A percentile compares a stretch with the other conserved stretches of the same genome.
Conservation (phyloP, 2,888 invertebrate genomes). For the Xylota segnis region DNA sequence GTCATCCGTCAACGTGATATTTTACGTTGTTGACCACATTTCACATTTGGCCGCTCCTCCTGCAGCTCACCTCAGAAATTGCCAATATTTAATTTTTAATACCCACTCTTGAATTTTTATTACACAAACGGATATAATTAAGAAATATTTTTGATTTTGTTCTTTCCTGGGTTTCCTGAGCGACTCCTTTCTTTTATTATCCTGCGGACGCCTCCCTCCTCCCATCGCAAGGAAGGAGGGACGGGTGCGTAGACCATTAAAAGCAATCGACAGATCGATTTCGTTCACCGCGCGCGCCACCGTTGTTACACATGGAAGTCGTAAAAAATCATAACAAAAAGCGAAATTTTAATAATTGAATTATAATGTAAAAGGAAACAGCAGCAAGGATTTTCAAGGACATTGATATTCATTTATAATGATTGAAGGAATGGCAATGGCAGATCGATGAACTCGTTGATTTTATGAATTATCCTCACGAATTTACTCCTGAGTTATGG, state of each 20-base stretch:
- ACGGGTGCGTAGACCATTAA: constrained; percentile 45
- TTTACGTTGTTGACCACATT: constrained; percentile 64
- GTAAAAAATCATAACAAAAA: constrained; percentile 30
- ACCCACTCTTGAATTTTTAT: constrained; percentile 52
- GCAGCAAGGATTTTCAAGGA: constrained; percentile 61
- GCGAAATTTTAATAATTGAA: constrained; percentile 67
- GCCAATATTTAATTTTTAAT: constrained; percentile 74
- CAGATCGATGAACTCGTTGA: constrained; percentile 65
- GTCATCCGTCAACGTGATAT: constrained; percentile 53
- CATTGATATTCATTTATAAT: constrained; percentile 65
- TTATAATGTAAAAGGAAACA: constrained; percentile 48
- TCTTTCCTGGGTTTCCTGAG: constrained; percentile 14
- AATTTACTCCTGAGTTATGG: constrained; percentile 46
- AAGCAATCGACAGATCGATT: constrained; percentile 62
- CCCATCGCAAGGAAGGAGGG: background rate
- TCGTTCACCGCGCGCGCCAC: background rate
- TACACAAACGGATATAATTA: constrained; percentile 63
- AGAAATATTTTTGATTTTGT: constrained; percentile 57
- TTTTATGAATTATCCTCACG: constrained; percentile 75
- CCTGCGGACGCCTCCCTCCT: constrained; percentile 4
- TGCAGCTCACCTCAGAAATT: constrained; percentile 42
- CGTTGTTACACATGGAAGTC: constrained; percentile 35
- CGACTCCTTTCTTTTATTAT: constrained; percentile 49
- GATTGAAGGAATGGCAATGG: constrained; percentile 20
- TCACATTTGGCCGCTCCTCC: constrained; percentile 51